Conservation (phyloP, 1,140 invertebrate genomes). For the Neotoxoptera formosana region DNA sequence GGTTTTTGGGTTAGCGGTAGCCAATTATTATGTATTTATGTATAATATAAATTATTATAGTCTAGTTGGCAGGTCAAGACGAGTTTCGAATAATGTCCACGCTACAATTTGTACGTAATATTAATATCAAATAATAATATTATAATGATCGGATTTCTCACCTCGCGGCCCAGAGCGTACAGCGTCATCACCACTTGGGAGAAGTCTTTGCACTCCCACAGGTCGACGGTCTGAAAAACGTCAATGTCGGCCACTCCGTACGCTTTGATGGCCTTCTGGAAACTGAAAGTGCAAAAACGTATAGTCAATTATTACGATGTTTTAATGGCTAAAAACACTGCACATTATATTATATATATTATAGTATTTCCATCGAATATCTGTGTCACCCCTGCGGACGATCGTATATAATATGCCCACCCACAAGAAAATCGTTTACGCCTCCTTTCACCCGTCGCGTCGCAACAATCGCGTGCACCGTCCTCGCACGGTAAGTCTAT, state of each 20-base stretch:
- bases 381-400: not conserved
- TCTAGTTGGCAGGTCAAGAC: not conserved
- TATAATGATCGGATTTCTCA: constrained; percentile 64
- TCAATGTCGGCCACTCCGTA: constrained; percentile 91
- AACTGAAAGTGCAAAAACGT: constrained; percentile 67
- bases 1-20: too few relatives aligned
- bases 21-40: too few relatives aligned
- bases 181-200: constrained; percentile 86
- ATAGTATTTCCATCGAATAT: not conserved
- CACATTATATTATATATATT: not conserved
- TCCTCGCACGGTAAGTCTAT: not conserved
- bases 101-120: not conserved
- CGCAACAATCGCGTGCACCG: not conserved
- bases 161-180: constrained; percentile 86
- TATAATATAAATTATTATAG: not conserved
- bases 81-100: not conserved
- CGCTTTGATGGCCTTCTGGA: constrained; percentile 84
- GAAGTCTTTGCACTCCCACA: constrained; percentile 94
- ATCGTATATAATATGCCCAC: not conserved
- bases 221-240: constrained; percentile 92
- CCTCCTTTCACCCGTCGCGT: not conserved
- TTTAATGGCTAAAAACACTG: not conserved
- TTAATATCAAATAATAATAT: not conserved
- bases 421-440: not conserved
- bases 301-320: not conserved